Base-by-base conservation (phyloP, 2,888 invertebrate species). In the Pristionchus exspectatus region DNA sequence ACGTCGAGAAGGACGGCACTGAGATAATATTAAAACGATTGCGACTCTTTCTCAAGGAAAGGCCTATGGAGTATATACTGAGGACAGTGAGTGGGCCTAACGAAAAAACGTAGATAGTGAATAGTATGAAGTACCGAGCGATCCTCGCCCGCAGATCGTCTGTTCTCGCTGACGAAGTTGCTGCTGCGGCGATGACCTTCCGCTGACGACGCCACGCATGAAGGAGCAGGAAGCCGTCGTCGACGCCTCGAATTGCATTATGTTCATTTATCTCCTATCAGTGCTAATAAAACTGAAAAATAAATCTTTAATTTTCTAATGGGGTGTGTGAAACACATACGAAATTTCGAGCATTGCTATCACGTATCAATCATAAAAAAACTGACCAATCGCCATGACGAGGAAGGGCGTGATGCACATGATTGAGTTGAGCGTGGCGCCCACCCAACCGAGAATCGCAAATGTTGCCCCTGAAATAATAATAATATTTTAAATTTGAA, bases 341-440 rank as follows among this genome's bases (percentile, higher is more conserved):
- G 2, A 21, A 59, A 18, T 59, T 59, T 59, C 2, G 7, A 21
- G 9, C 2, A 59, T 59, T 4, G 21, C 59, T n/a, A n/a, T n/a
- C n/a, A n/a, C n/a, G n/a, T n/a, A 18, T 1, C 1, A 18, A 59
- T 18, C 9, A 59, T 59, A 21, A 18, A 27, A 12, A 54, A 12
- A 44, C 72, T 30, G 0, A 90, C 93, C 93, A 33, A 93, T 93
- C 21, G 92, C 93, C 44, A 93, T 84, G 16, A 93, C 92, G 21
- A 93, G 81, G 84, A 93, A 92, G 16, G 93, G 93, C 12, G 93
- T 93, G 69, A 93, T 92, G 88, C 92, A 93, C 92, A 93, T 93
- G 81, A 93, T 92, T 1, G 93, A 92, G 74, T 93, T 92, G 89
- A 92, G 90, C 24, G 91, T 90, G n/a, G 92, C 90, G 16, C 92